Evolutionary conservation across 2,797 vertebrate genomes (phyloP), one percentile per base, ranked within the genome.

Genomic region (Craterocephalus amniculus): DNA sequence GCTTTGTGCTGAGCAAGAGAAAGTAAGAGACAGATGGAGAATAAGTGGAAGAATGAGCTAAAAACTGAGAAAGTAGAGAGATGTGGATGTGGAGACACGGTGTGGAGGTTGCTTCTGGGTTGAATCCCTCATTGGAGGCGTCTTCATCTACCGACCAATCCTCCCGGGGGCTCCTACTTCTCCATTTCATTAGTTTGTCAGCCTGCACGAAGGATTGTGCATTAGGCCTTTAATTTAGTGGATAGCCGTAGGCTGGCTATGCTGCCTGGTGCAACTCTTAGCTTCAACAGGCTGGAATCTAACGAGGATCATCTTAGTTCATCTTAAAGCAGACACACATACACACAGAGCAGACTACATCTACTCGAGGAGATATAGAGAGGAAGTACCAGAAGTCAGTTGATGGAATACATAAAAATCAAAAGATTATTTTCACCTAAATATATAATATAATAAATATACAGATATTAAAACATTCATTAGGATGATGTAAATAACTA

Each of bases 161-260:
- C 95, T 95, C 93, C 92, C 79, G 70, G 93, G 94, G 94, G 91
- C 88, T 78, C 86, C 88, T 86, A 79, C 93, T 93, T 94, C 92
- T 95, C 95, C 95, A 92, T 96, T 96, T 96, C 94, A 95, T 96
- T 96, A 96, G 95, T 94, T 95, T 92, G 95, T 95, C 94, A 94
- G 93, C 88, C 93, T 93, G 87, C 92, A 93, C 93, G 91, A 93
- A 95, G 94, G 94, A 93, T 95, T 95, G 95, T 93, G 91, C 94
- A 95, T 96, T 96, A 96, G 95, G 93, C 94, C 95, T 96, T 96
- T 96, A 96, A 97, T 97, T 97, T 95, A 96, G 92, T 95, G 94
- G 92, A 95, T 95, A 95, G 95, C 95, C 94, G 95, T 94, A 88
- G 95, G 95, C 95, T 94, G 92, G 87, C 91, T 91, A 29, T 35